Base-by-base conservation (phyloP, 2,888 invertebrate genomes). In the Lepidonotus clava region DNA sequence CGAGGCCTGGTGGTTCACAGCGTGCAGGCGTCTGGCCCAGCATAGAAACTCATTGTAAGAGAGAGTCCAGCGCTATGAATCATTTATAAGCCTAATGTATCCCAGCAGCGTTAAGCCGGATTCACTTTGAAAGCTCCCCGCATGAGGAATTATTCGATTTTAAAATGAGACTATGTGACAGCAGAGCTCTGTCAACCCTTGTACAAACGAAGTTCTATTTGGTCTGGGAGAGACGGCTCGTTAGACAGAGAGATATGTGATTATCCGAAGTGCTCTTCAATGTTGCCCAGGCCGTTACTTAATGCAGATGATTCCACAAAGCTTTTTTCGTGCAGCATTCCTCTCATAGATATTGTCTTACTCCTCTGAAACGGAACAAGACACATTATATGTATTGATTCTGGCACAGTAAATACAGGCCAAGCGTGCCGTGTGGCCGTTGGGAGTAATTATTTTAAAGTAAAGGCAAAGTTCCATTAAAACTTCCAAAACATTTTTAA, bases 301-400 rank as follows among this genome's bases (percentile, higher is more conserved):
- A 61, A 61, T 61, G 61, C 24, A 61, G 28, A 61, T 61, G 21
- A 61, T 61, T 61, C 61, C 61, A 61, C 28, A 5, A 11, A 61
- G 61, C 11, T 61, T 11, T 61, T 61, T 61, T 56, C n/a, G 14
- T 61, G 2, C 11, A 61, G 28, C 61, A 24, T 14, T 28, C 53
- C 18, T 53, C 11, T 53, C 61, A 28, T 11, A 61, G 61, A 61
- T 61, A 61, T 61, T 28, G 61, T 61, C 28, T 61, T 61, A 61
- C 61, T 32, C 61, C 11, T n/a, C 61, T 18, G 61, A 61, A 61
- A 61, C 28, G 61, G 24, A 61, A 61, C 28, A 32, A 61, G 61
- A 61, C 61, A 61, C 28, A 61, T 61, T 61, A 61, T 61, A 61
- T 28, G 53, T 61, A 61, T 61, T 61, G 61, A 28, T 61, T 61